phyloP scores from a whole-genome alignment of 1,140 invertebrate genomes.

The Gonatopus flavifemur region DNA sequence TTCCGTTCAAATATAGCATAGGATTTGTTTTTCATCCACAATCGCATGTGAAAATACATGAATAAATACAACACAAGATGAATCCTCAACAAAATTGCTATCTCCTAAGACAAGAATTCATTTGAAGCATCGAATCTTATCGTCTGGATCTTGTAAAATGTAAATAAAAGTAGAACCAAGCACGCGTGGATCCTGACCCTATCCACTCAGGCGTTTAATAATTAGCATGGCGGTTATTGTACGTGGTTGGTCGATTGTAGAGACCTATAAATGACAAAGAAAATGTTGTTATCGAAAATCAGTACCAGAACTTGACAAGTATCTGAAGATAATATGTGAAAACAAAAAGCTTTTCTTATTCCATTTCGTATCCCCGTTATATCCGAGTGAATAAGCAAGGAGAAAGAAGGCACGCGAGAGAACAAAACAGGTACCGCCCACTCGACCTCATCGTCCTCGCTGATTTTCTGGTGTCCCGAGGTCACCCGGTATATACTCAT shows the following conservation, averaged over 20 bases:
- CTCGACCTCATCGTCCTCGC: conserved; percentile 30
- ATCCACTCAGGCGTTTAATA: background rate
- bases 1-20: too few relatives aligned
- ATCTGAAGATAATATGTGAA: background rate
- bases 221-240: background rate
- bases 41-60: too few relatives aligned
- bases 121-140: background rate
- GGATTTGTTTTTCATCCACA: too few relatives aligned
- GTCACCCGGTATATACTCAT: conserved; percentile 34
- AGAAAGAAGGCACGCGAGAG: conserved; percentile 20
- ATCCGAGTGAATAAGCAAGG: conserved; percentile 13
- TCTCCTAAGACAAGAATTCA: too few relatives aligned
- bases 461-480: conserved; percentile 38
- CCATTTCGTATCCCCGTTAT: background rate
- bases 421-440: conserved; percentile 36
- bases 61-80: too few relatives aligned
- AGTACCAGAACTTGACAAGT: too few relatives aligned
- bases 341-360: background rate
- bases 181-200: conserved; percentile 16
- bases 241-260: background rate
- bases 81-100: too few relatives aligned
- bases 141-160: background rate
- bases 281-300: too few relatives aligned
- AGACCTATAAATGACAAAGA: too few relatives aligned
- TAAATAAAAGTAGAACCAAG: conserved; percentile 5